Percentiles rank a stretch among this genome's conserved stretches.
Conservation (phyloP, 2,888 invertebrate species). For the Odontocerum albicorne region DNA sequence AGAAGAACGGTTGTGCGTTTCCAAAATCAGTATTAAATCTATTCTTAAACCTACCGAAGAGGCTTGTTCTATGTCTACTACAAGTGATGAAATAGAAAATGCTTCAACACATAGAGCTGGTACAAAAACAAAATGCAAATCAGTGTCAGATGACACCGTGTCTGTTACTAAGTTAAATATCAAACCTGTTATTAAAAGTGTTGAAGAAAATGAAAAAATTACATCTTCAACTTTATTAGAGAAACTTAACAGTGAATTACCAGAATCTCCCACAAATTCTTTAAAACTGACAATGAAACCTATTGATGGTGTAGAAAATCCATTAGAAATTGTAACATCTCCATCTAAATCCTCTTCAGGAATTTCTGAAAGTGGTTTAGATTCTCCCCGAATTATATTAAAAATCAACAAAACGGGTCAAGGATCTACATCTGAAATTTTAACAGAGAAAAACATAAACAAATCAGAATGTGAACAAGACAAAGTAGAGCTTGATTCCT, state of each 20-base stretch:
- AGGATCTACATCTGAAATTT: conserved; percentile 54
- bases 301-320: conserved; percentile 44
- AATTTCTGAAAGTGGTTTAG: conserved; percentile 52
- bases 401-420: conserved; percentile 66
- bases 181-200: conserved; percentile 39
- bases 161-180: conserved; percentile 30
- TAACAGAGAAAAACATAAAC: conserved; percentile 41
- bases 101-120: conserved; percentile 9
- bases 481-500: conserved; percentile 33
- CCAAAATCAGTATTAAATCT: conserved; percentile 38
- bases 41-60: conserved; percentile 24
- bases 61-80: not conserved
- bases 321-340: conserved; percentile 54
- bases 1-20: too few relatives aligned
- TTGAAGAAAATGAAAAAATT: conserved; percentile 20
- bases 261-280: conserved; percentile 48
- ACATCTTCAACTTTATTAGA: conserved; percentile 3
- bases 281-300: conserved; percentile 55
- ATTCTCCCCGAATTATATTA: conserved; percentile 62
- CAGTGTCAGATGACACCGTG: conserved; percentile 8
- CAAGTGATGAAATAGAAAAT: conserved; percentile 8
- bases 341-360: conserved; percentile 44
- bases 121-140: conserved; percentile 16
- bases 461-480: conserved; percentile 18
- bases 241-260: not conserved